Conservation (phyloP, 1,140 invertebrate species). For the Cryptotermes secundus region DNA sequence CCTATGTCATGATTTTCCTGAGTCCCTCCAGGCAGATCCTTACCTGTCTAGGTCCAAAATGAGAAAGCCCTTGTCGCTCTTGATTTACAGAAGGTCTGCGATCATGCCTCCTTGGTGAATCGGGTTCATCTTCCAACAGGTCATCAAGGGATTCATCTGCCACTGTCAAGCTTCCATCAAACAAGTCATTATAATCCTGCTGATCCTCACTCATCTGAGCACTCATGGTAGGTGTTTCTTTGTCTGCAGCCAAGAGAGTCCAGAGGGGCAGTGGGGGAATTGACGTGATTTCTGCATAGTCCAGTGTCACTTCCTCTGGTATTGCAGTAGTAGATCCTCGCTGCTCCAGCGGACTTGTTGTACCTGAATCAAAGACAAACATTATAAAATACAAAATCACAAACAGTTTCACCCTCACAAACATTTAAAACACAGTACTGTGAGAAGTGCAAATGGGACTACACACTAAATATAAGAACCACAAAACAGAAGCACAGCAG, state of each 20-base stretch:
- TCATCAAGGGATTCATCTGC: conserved; percentile 82
- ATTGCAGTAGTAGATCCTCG: conserved; percentile 62
- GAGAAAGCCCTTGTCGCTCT: conserved; percentile 70
- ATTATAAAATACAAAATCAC: not conserved
- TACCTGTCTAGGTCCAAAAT: conserved; percentile 79
- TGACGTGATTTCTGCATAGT: conserved; percentile 94
- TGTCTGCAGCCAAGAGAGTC: conserved; percentile 91
- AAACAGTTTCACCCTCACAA: no score
- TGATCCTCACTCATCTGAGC: conserved; percentile 41
- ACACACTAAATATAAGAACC: no score
- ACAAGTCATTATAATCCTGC: conserved; percentile 84
- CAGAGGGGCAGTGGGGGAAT: conserved; percentile 96
- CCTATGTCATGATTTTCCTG: no score
- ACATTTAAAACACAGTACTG: no score
- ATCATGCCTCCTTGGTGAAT: conserved; percentile 59
- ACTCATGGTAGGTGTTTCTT: conserved; percentile 62
- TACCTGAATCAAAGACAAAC: conserved; percentile 45
- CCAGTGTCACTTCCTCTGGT: conserved; percentile 83
- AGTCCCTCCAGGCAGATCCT: no score
- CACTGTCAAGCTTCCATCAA: conserved; percentile 70
- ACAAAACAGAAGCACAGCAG: no score
- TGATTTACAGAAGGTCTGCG: conserved; percentile 61
- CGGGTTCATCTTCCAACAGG: conserved; percentile 63
- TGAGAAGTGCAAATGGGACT: no score
- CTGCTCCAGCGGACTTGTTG: conserved; percentile 56